A percentile compares a stretch with the other conserved stretches of the same genome.
phyloP scores from a whole-genome alignment of 1,140 invertebrate species.

The Drosophila ohnishii region DNA sequence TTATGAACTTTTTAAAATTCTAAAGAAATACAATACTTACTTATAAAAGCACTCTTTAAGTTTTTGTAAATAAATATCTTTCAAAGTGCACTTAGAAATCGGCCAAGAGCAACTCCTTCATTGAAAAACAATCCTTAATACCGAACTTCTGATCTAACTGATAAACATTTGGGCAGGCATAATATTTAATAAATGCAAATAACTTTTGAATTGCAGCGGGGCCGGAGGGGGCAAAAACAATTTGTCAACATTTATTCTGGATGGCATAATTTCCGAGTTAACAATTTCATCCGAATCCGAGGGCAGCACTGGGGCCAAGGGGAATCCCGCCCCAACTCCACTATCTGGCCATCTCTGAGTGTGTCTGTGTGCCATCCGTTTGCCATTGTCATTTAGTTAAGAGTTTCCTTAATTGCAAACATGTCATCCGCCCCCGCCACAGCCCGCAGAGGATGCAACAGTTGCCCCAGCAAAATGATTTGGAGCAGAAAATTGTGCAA shows the following conservation, averaged over 20 bases:
- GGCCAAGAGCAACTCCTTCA: no score
- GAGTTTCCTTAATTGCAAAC: slow-evolving; percentile 65
- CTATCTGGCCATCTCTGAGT: slow-evolving; percentile 5
- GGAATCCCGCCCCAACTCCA: slow-evolving; percentile 18
- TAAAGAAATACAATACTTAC: no score
- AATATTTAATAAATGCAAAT: slow-evolving; percentile 41
- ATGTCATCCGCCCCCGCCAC: slow-evolving; percentile 33
- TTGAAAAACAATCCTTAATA: background rate
- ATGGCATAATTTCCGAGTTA: slow-evolving; percentile 59
- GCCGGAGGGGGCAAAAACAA: slow-evolving; percentile 36
- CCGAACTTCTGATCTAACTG: background rate
- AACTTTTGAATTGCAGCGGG: slow-evolving; percentile 15
- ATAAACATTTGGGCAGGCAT: slow-evolving; percentile 18
- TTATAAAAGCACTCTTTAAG: no score
- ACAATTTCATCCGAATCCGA: slow-evolving; percentile 41
- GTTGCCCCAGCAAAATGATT: slow-evolving; percentile 58
- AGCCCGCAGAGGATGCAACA: slow-evolving; percentile 50
- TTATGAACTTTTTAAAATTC: background rate
- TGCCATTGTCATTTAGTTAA: slow-evolving; percentile 64
- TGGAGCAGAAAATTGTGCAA: slow-evolving; percentile 63
- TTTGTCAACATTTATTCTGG: slow-evolving; percentile 59
- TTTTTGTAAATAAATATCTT: no score
- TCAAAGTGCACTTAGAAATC: no score
- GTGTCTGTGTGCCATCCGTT: slow-evolving; percentile 49
- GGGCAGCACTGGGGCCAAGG: slow-evolving; percentile 12